Evolutionary conservation across 2,113 vertebrate species (phyloP), one percentile per base, ranked within the genome.

Genomic region (Dipodomys ordii): DNA sequence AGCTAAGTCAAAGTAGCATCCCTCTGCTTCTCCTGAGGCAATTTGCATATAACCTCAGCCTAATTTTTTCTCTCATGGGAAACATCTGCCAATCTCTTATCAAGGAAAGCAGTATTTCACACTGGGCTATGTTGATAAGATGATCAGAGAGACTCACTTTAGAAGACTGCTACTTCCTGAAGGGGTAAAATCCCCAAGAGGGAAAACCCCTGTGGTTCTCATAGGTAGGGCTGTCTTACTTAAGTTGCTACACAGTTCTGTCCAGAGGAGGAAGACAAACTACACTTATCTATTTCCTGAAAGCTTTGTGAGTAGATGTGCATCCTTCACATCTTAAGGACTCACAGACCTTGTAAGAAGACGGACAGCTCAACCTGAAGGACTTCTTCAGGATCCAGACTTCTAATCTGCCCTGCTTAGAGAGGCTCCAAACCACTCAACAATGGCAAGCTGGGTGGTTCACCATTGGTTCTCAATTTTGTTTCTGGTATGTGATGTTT

Each of bases 381-480:
- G 67, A 64, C 23, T 2, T 23, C 25, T 78, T 27, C 67, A 91
- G 86, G 86, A 82, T 78, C 71, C n/a, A 68, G 53, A 67, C n/a
- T 90, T 74, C 19, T 39, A 86, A 78, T 71, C 44, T n/a, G 46
- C 32, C 28, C 20, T 69, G 35, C 11, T 49, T 49, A 49, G 49
- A 76, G 32, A 90, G 78, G 18, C 60, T 88, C 65, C 74, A 89
- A 83, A 87, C 18, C 27, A 46, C 60, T 39, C 32, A 27, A 62
- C 77, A 69, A 95, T 99, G 99, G 98, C 97, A 57, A 99, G 98
- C 97, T 99, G 98, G 98, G 97, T 99, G 32, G 95, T 99, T 95
- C 99, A 99, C 97, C 95, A 99, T 85, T 99, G 99, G 82, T 97
- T 99, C 72, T 98, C 99, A 0, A 92, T 98, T 2, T 96, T 99